These are phyloP conservation scores for Telmatochromis sp. DNA, from an alignment of 2,113 vertebrate species.

Conservation along the genomic window DNA sequence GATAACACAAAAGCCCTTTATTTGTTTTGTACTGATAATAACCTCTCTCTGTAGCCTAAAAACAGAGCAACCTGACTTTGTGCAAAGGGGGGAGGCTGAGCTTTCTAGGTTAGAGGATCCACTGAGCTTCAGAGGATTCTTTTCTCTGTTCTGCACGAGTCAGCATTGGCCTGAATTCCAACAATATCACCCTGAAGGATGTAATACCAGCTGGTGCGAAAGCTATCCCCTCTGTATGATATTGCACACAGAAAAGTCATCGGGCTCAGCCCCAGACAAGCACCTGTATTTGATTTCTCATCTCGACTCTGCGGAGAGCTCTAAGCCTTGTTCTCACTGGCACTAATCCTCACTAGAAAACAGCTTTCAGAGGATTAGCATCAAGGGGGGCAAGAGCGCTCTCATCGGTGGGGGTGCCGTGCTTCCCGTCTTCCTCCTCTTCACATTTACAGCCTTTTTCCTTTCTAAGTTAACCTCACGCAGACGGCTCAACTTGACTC, in stretches of 20 bases:
- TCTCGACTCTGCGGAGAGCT: slow-evolving; percentile 50
- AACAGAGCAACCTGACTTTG: not conserved
- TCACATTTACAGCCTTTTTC: not conserved
- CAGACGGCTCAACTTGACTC: not conserved
- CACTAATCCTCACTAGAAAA: slow-evolving; percentile 70
- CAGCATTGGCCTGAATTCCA: slow-evolving; percentile 66
- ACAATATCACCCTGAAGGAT: slow-evolving; percentile 58
- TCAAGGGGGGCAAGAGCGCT: slow-evolving; percentile 38
- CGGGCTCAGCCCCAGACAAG: slow-evolving; percentile 44
- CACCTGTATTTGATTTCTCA: slow-evolving; percentile 71
- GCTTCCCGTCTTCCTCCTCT: not conserved
- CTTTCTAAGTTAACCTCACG: slow-evolving; percentile 15
- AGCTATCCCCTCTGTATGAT: slow-evolving; percentile 16
- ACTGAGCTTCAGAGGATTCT: slow-evolving; percentile 23
- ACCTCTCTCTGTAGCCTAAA: not conserved
- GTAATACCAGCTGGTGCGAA: slow-evolving; percentile 49
- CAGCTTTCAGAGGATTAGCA: slow-evolving; percentile 74
- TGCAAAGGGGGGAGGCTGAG: not conserved
- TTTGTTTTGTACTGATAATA: not conserved
- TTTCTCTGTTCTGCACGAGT: slow-evolving; percentile 47
- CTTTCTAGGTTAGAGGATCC: slow-evolving; percentile 53
- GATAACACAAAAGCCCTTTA: not conserved
- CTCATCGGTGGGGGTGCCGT: not conserved
- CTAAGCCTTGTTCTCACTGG: slow-evolving; percentile 68
- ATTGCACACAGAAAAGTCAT: slow-evolving; percentile 51